These are phyloP conservation scores for Scelioninae gen. 1 DNA, from an alignment of 2,888 invertebrate species.

Conservation along the genomic window DNA sequence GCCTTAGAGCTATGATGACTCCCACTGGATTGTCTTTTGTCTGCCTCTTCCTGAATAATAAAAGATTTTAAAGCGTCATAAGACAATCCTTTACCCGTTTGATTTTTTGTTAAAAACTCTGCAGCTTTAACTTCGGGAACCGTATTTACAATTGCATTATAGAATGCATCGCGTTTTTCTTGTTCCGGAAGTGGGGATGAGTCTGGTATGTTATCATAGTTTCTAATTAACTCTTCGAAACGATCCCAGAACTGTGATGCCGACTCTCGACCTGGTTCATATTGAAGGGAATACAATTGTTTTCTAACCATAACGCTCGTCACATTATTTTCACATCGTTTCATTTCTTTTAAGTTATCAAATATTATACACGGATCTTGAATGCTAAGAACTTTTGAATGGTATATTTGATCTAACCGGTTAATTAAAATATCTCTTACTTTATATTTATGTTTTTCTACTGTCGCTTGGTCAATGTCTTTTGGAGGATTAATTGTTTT, in stretches of 20 bases:
- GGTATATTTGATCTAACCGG: neutral
- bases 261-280: neutral
- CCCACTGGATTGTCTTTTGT: no score
- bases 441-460: neutral
- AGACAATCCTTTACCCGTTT: neutral
- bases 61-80: no score
- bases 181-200: no score
- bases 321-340: neutral
- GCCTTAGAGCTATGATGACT: no score
- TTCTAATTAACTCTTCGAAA: neutral
- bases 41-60: neutral
- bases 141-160: neutral
- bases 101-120: constrained; percentile 51
- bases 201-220: neutral
- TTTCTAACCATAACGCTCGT: neutral
- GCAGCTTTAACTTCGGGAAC: constrained; percentile 47
- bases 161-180: constrained; percentile 16
- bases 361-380: neutral
- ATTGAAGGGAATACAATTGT: neutral
- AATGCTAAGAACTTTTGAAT: neutral
- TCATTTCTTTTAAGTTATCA: neutral
- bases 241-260: neutral
- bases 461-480: neutral
- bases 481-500: neutral
- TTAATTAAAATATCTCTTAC: neutral